These are phyloP conservation scores for Andrena bicolor DNA, from an alignment of 2,888 invertebrate species.

Conservation along the genomic window DNA sequence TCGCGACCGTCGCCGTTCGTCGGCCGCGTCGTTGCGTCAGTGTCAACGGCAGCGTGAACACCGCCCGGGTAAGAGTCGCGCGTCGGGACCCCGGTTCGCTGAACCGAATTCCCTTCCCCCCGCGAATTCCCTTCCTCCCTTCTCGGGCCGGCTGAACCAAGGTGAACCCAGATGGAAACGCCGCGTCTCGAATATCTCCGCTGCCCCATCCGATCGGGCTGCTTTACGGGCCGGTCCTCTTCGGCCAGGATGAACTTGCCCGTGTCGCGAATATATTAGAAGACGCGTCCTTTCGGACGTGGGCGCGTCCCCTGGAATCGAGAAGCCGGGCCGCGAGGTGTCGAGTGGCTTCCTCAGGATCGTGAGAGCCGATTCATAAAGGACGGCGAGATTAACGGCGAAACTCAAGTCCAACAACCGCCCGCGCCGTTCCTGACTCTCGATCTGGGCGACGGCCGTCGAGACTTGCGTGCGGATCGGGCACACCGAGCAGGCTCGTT, in stretches of 20 bases:
- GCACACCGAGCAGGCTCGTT: too few relatives aligned
- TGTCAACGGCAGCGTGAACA: conserved; percentile 80
- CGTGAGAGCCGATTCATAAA: conserved; percentile 33
- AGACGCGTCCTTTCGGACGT: conserved; percentile 35
- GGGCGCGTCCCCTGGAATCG: conserved; percentile 33
- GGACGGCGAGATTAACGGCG: conserved; percentile 37
- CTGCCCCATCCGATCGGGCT: conserved; percentile 28
- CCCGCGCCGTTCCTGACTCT: too few relatives aligned
- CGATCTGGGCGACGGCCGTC: too few relatives aligned
- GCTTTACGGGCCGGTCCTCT: conserved; percentile 57
- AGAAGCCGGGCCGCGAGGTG: conserved; percentile 42
- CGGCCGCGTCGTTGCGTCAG: conserved; percentile 79
- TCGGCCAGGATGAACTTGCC: conserved; percentile 52
- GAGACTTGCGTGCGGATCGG: too few relatives aligned
- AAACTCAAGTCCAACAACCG: conserved; percentile 30
- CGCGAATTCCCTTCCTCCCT: conserved; percentile 77
- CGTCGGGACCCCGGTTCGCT: conserved; percentile 75
- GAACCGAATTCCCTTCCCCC: conserved; percentile 79
- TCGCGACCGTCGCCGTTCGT: neutral
- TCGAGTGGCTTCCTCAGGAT: conserved; percentile 51
- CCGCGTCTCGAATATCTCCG: conserved; percentile 63
- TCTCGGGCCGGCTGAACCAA: conserved; percentile 63
- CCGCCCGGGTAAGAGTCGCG: conserved; percentile 65
- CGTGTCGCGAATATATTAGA: conserved; percentile 57
- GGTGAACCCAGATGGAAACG: conserved; percentile 68